Evolutionary conservation across 2,888 invertebrate genomes (phyloP).

Genomic region (Andrena praecox): DNA sequence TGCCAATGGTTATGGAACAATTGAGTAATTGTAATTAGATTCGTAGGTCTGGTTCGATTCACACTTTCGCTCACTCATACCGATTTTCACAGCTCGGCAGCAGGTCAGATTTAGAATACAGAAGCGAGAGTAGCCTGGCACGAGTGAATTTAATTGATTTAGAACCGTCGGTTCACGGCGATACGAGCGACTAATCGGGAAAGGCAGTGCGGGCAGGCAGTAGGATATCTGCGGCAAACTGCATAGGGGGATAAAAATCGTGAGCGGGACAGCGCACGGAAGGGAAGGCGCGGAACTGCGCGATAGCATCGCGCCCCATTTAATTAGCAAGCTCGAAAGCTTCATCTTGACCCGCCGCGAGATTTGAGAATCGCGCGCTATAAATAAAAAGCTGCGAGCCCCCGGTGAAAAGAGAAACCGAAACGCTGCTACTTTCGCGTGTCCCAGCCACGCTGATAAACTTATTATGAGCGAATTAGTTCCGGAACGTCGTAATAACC

Average conservation of each 20-base stretch:
- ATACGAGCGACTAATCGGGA: background rate
- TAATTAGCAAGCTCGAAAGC: slow-evolving; percentile 71
- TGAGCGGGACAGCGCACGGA: background rate
- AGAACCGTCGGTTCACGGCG: too few species aligned
- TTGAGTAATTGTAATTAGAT: too few species aligned
- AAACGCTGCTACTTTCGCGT: slow-evolving; percentile 24
- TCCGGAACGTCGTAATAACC: slow-evolving; percentile 16
- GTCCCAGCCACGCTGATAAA: slow-evolving; percentile 26
- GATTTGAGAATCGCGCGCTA: slow-evolving; percentile 55
- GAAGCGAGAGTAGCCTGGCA: too few species aligned
- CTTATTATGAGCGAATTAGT: slow-evolving; percentile 38
- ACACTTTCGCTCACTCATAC: too few species aligned
- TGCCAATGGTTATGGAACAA: too few species aligned
- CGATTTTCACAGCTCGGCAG: too few species aligned
- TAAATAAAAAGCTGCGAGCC: slow-evolving; percentile 58
- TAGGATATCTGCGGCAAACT: background rate
- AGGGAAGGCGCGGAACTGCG: slow-evolving; percentile 52
- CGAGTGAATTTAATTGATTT: too few species aligned
- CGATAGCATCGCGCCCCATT: slow-evolving; percentile 69
- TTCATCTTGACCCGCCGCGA: slow-evolving; percentile 60
- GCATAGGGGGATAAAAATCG: background rate
- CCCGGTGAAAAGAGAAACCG: slow-evolving; percentile 26
- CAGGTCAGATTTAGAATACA: too few species aligned
- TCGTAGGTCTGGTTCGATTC: too few species aligned
- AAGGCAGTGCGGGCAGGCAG: background rate